These are phyloP conservation scores for Rousettus leschenaultii DNA, from an alignment of 2,113 vertebrate species.

Conservation along the genomic window DNA sequence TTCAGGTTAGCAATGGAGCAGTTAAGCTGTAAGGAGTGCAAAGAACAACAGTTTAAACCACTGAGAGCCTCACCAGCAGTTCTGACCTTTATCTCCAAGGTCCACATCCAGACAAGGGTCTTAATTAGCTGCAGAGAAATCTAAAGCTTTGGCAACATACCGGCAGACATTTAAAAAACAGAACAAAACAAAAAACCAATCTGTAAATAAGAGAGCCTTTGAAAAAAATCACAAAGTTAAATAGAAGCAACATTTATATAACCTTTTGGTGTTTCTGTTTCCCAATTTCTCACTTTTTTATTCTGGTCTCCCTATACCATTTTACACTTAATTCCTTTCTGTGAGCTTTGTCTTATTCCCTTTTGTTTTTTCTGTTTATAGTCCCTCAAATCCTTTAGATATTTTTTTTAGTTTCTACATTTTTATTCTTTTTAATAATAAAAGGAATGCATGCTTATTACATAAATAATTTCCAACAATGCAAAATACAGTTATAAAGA, in stretches of 20 bases:
- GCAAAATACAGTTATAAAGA: background rate
- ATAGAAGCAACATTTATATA: background rate
- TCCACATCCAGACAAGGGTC: constrained; percentile 65
- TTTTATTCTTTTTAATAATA: background rate
- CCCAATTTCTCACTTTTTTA: background rate
- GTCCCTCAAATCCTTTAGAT: background rate
- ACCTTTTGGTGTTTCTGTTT: background rate
- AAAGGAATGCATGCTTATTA: background rate
- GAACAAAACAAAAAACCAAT: background rate
- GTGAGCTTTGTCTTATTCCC: background rate
- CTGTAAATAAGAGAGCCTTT: constrained; percentile 55
- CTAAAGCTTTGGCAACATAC: constrained; percentile 58
- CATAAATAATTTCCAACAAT: background rate
- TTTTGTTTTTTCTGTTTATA: background rate
- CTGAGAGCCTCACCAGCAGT: background rate
- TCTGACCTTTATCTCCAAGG: constrained; percentile 71
- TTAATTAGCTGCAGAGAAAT: constrained; percentile 70
- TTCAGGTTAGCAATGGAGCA: constrained; percentile 56
- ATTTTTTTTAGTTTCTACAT: background rate
- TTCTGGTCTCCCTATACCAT: background rate
- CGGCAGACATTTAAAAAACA: constrained; percentile 57
- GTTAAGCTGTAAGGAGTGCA: constrained; percentile 60
- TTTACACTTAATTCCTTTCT: background rate
- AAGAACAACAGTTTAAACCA: constrained; percentile 40
- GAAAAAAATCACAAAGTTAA: background rate